These are phyloP conservation scores for Sipunculus nudus DNA, from an alignment of 2,888 invertebrate species.

Conservation along the genomic window DNA sequence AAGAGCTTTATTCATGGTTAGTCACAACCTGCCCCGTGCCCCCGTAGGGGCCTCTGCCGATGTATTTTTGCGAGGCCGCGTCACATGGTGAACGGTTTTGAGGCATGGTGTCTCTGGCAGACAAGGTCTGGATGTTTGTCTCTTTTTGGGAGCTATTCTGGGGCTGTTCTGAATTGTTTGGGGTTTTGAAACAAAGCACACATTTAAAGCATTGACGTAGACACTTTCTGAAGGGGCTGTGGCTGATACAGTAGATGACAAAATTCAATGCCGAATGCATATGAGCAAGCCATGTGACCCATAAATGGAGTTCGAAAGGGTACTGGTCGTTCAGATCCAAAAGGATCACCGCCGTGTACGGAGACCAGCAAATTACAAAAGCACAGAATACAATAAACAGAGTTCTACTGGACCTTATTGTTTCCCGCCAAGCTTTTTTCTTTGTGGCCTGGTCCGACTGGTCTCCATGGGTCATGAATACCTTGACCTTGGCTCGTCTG, in stretches of 20 bases:
- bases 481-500: too few species aligned
- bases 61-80: too few species aligned
- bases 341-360: conserved; percentile 53
- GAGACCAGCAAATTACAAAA: conserved; percentile 55
- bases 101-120: too few species aligned
- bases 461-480: conserved; percentile 46
- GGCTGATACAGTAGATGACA: conserved; percentile 47
- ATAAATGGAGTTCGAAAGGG: conserved; percentile 48
- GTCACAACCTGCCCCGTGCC: too few species aligned
- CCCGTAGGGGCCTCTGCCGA: too few species aligned
- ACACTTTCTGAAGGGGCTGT: conserved; percentile 44
- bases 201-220: too few species aligned
- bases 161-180: too few species aligned
- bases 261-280: conserved; percentile 54
- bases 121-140: too few species aligned
- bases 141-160: too few species aligned
- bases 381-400: conserved; percentile 51
- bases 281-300: conserved; percentile 54
- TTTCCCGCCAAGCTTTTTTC: conserved; percentile 46
- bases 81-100: too few species aligned
- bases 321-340: conserved; percentile 44
- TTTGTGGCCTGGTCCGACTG: conserved; percentile 27
- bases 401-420: conserved; percentile 47
- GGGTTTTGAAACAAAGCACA: too few species aligned
- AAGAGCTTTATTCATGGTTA: too few species aligned